Conservation (phyloP, 1,140 invertebrate genomes). For the Mactra quadrangularis region DNA sequence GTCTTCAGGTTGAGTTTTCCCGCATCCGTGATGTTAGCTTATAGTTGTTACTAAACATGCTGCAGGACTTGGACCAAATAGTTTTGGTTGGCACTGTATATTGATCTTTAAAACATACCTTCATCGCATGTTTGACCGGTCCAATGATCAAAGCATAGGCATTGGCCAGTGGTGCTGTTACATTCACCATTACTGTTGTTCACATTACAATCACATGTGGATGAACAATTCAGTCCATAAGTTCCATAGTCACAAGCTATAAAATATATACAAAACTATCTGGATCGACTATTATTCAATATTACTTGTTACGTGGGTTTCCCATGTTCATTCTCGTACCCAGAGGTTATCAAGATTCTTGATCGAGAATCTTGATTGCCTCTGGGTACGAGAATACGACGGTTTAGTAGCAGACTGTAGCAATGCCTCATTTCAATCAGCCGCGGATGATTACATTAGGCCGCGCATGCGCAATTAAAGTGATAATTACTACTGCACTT, state of each 20-base stretch:
- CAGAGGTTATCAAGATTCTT: no score
- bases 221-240: conserved; percentile 2
- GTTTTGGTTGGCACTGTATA: not conserved
- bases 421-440: no score
- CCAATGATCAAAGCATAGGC: not conserved
- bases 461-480: no score
- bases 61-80: not conserved
- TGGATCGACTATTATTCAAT: not conserved
- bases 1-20: no score
- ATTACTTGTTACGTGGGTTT: not conserved
- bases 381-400: no score
- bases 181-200: not conserved
- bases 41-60: no score
- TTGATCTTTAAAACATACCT: not conserved
- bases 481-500: no score
- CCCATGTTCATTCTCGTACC: no score
- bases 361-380: no score
- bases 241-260: not conserved
- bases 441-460: no score
- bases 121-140: not conserved
- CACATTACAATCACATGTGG: not conserved
- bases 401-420: no score
- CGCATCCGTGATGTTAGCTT: no score
- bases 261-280: not conserved
- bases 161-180: not conserved